These are phyloP conservation scores for Anser brachyrhynchus DNA, from an alignment of 2,113 vertebrate species.

Conservation along the genomic window DNA sequence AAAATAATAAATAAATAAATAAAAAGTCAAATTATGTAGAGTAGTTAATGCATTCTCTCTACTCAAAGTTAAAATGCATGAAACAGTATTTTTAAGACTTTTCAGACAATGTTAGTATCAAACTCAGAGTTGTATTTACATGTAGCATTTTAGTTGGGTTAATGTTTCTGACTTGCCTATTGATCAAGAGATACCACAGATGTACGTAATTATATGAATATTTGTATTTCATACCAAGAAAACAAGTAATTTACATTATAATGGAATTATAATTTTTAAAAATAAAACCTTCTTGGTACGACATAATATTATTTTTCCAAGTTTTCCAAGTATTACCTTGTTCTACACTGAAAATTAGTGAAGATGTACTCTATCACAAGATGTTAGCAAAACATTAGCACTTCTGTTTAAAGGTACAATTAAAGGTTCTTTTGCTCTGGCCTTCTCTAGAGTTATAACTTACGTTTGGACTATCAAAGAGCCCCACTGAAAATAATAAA, in stretches of 20 bases:
- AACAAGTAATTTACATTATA: neutral
- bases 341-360: neutral
- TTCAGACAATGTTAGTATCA: neutral
- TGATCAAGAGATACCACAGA: neutral
- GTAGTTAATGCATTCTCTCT: neutral
- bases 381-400: neutral
- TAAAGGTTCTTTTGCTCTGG: neutral
- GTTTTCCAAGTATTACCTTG: neutral
- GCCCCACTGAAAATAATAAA: neutral
- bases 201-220: neutral
- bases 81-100: neutral
- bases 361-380: neutral
- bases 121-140: neutral
- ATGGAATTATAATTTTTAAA: neutral
- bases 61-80: neutral
- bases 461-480: neutral
- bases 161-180: neutral
- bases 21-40: neutral
- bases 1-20: neutral
- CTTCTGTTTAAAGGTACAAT: neutral
- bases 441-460: neutral
- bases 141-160: neutral
- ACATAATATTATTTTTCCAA: neutral
- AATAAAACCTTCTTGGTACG: neutral
- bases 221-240: neutral